A percentile compares a stretch with the other conserved stretches of the same genome.
Conservation (phyloP, 2,797 vertebrate species). For the Cirrhinus molitorella region DNA sequence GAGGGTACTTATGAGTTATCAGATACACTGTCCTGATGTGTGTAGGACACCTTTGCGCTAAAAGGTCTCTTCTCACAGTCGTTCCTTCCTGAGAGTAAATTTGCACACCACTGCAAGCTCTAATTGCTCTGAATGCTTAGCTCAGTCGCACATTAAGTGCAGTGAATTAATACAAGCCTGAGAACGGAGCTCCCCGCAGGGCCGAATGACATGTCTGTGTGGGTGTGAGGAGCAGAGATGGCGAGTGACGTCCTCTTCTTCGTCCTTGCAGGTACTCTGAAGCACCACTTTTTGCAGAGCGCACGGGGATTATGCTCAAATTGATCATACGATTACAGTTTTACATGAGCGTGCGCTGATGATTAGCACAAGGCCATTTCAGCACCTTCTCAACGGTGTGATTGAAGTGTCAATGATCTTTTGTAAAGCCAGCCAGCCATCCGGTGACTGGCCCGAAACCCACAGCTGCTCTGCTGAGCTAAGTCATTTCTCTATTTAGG, state of each 20-base stretch:
- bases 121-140: constrained; percentile 56
- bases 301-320: constrained; percentile 45
- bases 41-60: constrained; percentile 32
- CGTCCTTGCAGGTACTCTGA: neutral
- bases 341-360: constrained; percentile 33
- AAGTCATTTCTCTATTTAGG: constrained; percentile 59
- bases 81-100: constrained; percentile 26
- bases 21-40: constrained; percentile 12
- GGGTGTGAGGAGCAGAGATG: constrained; percentile 42
- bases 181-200: constrained; percentile 48
- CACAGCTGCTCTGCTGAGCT: constrained; percentile 57
- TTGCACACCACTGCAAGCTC: constrained; percentile 9
- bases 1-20: neutral
- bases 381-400: constrained; percentile 26
- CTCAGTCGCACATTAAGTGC: constrained; percentile 61
- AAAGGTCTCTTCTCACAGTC: constrained; percentile 18
- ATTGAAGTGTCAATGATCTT: constrained; percentile 43
- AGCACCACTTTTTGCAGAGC: neutral
- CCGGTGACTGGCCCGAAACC: constrained; percentile 19
- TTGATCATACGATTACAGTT: constrained; percentile 53
- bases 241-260: constrained; percentile 8
- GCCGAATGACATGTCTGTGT: constrained; percentile 44
- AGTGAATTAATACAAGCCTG: constrained; percentile 52
- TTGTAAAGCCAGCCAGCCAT: constrained; percentile 41
- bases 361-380: constrained; percentile 52